Conservation (phyloP, 2,888 invertebrate genomes). For the Lasioglossum marginatum region DNA sequence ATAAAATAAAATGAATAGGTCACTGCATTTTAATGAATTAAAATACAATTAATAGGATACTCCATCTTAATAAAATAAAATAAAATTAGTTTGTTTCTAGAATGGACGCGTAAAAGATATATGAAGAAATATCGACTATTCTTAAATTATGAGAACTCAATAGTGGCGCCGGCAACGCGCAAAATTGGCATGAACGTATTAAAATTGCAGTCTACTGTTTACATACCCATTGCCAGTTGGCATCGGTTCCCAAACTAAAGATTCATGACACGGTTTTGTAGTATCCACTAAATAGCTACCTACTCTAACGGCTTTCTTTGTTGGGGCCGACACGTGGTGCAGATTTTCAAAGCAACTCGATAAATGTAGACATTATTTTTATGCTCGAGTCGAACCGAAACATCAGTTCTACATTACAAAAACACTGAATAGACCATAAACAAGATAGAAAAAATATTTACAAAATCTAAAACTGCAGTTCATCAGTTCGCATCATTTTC, state of each 20-base stretch:
- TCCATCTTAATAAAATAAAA: too few relatives aligned
- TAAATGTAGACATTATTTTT: neutral
- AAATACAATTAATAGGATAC: too few relatives aligned
- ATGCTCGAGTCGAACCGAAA: neutral
- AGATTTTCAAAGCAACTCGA: neutral
- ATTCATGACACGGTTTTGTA: neutral
- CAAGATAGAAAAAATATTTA: too few relatives aligned
- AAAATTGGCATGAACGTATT: neutral
- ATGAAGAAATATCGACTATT: neutral
- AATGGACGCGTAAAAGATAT: too few relatives aligned
- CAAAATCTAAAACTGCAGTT: too few relatives aligned
- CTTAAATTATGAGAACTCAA: neutral
- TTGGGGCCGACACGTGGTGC: neutral
- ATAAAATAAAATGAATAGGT: too few relatives aligned
- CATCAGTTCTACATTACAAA: too few relatives aligned
- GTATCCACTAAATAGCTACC: neutral
- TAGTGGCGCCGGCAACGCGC: neutral
- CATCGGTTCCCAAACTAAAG: conserved; percentile 19
- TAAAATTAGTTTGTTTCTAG: too few relatives aligned
- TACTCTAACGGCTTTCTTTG: neutral
- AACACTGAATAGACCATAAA: too few relatives aligned
- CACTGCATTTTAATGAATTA: too few relatives aligned
- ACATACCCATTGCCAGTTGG: neutral
- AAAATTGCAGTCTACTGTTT: neutral
- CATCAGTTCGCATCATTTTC: too few relatives aligned